Percentiles rank a stretch among this genome's conserved stretches.
Conservation (phyloP, 2,888 invertebrate genomes). For the Lithodes maja region DNA sequence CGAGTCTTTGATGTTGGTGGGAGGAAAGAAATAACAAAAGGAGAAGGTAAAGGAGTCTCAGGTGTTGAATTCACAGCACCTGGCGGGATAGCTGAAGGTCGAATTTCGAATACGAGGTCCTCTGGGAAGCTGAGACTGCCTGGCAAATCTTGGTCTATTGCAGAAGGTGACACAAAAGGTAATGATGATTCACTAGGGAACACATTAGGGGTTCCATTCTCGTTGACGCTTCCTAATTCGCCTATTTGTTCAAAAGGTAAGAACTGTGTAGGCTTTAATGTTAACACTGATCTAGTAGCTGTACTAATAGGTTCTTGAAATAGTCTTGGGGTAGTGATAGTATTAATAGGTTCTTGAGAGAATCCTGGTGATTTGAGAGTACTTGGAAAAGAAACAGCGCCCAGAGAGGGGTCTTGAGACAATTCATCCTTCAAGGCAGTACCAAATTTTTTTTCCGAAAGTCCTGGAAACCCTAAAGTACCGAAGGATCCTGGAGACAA, state of each 20-base stretch:
- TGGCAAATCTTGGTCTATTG: neutral
- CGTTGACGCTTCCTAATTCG: no score
- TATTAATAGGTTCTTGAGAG: neutral
- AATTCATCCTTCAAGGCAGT: neutral
- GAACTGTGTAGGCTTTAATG: no score
- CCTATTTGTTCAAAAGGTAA: no score
- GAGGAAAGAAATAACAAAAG: neutral
- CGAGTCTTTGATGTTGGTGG: neutral
- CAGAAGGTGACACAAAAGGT: neutral
- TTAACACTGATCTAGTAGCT: neutral
- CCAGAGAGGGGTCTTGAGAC: neutral
- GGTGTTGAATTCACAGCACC: neutral
- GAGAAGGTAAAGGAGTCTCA: neutral
- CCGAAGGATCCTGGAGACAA: neutral
- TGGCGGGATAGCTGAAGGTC: neutral
- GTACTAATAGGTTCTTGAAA: neutral
- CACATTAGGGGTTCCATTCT: no score
- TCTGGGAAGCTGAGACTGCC: neutral
- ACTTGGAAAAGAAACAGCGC: neutral
- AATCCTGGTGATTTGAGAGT: neutral
- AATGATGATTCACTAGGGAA: no score
- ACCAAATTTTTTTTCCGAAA: neutral
- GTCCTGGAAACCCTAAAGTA: neutral
- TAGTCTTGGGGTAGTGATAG: neutral
- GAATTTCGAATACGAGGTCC: neutral